Evolutionary conservation across 1,140 invertebrate species (phyloP).

Genomic region (Zaprionus inermis): DNA sequence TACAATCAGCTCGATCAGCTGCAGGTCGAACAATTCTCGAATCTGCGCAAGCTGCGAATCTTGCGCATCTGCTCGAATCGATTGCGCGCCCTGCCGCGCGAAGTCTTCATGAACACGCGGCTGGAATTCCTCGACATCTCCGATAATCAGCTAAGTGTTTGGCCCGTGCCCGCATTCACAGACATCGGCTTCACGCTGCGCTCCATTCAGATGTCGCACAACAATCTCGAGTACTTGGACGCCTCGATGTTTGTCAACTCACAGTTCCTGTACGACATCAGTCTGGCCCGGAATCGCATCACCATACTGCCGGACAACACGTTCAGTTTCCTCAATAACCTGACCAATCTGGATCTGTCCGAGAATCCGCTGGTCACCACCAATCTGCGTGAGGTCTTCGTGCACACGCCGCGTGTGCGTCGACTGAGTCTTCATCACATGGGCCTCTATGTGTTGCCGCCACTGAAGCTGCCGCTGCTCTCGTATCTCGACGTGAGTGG

Average conservation of each 20-base stretch:
- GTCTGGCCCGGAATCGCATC: conserved; percentile 92
- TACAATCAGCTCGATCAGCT: conserved; percentile 91
- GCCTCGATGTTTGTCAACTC: conserved; percentile 93
- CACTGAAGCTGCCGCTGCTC: conserved; percentile 90
- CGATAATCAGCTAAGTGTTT: conserved; percentile 90
- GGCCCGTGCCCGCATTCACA: conserved; percentile 89
- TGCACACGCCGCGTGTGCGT: conserved; percentile 92
- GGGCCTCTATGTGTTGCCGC: conserved; percentile 90
- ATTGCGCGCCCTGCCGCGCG: conserved; percentile 90
- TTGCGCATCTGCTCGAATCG: conserved; percentile 91
- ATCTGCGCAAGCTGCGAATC: conserved; percentile 90
- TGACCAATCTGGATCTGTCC: conserved; percentile 92
- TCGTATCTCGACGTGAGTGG: conserved; percentile 83
- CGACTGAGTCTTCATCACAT: conserved; percentile 90
- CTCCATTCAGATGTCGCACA: conserved; percentile 91
- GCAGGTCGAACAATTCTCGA: conserved; percentile 92
- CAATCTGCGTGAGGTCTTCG: conserved; percentile 95
- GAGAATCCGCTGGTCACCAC: conserved; percentile 91
- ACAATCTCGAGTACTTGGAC: conserved; percentile 94
- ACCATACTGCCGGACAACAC: conserved; percentile 95
- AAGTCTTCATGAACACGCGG: conserved; percentile 91
- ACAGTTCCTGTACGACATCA: conserved; percentile 90
- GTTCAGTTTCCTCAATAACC: conserved; percentile 91
- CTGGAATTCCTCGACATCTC: conserved; percentile 92
- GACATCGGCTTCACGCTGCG: conserved; percentile 91